A percentile compares a stretch with the other conserved stretches of the same genome.
Conservation (phyloP, 2,888 invertebrate species). For the Eulithis prunata region DNA sequence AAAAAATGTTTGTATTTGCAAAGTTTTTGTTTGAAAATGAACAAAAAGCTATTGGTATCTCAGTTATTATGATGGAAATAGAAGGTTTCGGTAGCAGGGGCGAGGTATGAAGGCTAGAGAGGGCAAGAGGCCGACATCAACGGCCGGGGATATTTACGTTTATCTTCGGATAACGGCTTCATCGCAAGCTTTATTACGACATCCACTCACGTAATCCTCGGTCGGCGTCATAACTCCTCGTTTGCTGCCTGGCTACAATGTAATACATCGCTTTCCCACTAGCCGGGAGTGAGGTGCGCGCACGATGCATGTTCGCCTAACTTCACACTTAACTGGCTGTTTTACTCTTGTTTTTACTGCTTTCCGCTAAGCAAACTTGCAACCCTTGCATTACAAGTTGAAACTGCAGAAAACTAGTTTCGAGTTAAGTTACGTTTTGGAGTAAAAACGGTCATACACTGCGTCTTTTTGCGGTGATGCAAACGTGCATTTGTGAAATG, state of each 20-base stretch:
- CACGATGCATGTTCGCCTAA: slow-evolving; percentile 55
- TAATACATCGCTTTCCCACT: slow-evolving; percentile 75
- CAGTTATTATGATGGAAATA: slow-evolving; percentile 52
- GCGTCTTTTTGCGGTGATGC: too few relatives aligned
- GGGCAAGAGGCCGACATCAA: slow-evolving; percentile 63
- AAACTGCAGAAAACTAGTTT: slow-evolving; percentile 20
- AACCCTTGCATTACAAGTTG: background rate
- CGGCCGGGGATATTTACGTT: slow-evolving; percentile 82
- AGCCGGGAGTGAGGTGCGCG: slow-evolving; percentile 49
- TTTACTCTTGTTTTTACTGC: slow-evolving; percentile 37
- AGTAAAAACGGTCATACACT: too few relatives aligned
- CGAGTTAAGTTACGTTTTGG: background rate
- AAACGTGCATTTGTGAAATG: too few relatives aligned
- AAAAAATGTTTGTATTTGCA: background rate
- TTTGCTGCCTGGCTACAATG: slow-evolving; percentile 79
- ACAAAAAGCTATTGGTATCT: slow-evolving; percentile 44
- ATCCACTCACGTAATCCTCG: slow-evolving; percentile 84
- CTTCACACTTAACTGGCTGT: slow-evolving; percentile 41
- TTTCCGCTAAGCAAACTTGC: slow-evolving; percentile 29
- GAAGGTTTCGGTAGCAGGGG: slow-evolving; percentile 27
- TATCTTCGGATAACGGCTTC: slow-evolving; percentile 84
- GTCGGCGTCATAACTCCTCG: slow-evolving; percentile 82
- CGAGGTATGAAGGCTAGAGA: slow-evolving; percentile 50
- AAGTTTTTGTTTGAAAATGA: background rate
- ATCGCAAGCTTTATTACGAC: slow-evolving; percentile 85